A percentile compares a stretch with the other conserved stretches of the same genome.
Conservation (phyloP, 2,113 vertebrate genomes). For the Pomatostomus ruficeps region DNA sequence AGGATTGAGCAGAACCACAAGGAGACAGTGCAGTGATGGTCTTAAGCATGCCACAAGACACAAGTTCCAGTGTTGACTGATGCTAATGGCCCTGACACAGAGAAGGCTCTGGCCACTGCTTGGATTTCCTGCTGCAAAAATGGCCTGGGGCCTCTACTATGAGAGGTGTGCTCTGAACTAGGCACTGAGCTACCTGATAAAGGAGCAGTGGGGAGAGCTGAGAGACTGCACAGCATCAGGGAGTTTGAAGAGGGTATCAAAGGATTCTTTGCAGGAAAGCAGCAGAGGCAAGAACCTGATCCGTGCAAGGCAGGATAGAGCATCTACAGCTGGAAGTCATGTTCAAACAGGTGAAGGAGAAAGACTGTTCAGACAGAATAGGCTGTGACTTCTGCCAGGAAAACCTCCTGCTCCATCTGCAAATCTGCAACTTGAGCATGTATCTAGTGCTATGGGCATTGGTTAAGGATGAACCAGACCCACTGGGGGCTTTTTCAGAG, state of each 20-base stretch:
- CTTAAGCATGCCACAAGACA: background rate
- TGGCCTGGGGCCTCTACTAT: background rate
- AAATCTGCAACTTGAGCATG: background rate
- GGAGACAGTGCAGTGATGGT: background rate
- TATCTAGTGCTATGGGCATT: accelerated
- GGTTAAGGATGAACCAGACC: background rate
- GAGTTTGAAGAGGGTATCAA: background rate
- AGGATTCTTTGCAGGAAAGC: background rate
- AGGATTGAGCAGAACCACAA: background rate
- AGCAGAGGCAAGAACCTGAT: background rate
- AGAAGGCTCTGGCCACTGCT: background rate
- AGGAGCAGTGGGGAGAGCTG: background rate
- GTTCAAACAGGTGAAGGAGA: background rate
- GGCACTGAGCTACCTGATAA: background rate
- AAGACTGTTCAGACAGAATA: background rate
- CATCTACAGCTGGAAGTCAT: background rate
- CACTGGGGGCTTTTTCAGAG: background rate
- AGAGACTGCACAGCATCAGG: background rate
- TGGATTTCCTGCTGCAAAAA: background rate
- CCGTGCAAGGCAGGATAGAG: background rate
- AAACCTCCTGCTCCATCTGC: background rate
- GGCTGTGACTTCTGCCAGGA: background rate
- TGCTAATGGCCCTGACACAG: background rate
- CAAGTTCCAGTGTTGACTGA: background rate
- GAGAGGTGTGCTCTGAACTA: background rate